phyloP scores from a whole-genome alignment of 2,113 vertebrate genomes.

The Hippocampus zosterae region DNA sequence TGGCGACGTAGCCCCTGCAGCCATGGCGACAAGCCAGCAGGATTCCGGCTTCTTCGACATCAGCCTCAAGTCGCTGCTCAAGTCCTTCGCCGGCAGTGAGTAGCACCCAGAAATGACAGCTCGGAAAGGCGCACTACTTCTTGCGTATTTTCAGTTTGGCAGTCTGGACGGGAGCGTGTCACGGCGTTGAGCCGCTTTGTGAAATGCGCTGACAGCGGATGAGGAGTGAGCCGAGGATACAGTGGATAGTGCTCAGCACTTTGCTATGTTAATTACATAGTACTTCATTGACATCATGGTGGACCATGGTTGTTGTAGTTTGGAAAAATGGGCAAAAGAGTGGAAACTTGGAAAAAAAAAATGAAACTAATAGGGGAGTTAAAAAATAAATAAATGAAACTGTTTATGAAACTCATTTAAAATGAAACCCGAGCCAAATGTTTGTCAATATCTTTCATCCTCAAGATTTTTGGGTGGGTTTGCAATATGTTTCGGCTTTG shows the following conservation, averaged over 20 bases:
- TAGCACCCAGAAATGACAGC: constrained; percentile 44
- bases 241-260: constrained; percentile 43
- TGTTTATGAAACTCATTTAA: no score
- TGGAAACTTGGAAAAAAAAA: no score
- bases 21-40: constrained; percentile 76
- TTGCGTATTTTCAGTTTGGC: neutral
- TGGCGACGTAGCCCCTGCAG: constrained; percentile 68
- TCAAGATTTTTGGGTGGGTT: no score
- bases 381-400: no score
- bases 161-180: constrained; percentile 27
- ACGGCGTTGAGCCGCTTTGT: constrained; percentile 41
- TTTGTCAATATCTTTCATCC: no score
- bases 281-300: constrained; percentile 3
- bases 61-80: constrained; percentile 75
- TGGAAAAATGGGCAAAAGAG: no score
- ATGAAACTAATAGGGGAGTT: no score
- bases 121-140: constrained; percentile 5
- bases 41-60: constrained; percentile 77
- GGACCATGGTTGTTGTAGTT: neutral
- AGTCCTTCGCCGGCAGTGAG: constrained; percentile 76
- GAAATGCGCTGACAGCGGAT: constrained; percentile 33
- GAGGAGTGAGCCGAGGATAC: constrained; percentile 12
- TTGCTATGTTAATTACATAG: constrained; percentile 36
- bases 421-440: no score
- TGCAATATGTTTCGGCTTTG: no score